These are phyloP conservation scores for Pedicia rivosa DNA, from an alignment of 2,888 invertebrate genomes.

Conservation along the genomic window DNA sequence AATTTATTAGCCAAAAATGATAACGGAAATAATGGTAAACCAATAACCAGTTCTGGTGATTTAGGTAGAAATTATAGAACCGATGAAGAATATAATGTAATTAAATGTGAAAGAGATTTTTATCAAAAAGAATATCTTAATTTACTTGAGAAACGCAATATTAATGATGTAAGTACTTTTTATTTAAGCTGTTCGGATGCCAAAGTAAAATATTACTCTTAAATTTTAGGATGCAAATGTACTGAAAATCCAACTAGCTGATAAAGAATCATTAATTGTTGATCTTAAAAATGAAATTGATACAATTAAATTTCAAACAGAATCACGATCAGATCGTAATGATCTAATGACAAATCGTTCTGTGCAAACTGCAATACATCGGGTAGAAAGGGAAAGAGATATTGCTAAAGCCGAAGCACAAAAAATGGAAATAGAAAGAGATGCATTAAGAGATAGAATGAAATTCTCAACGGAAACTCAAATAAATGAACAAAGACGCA, in stretches of 20 bases:
- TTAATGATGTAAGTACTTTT: not conserved
- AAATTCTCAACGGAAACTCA: conserved; percentile 35
- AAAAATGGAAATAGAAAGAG: conserved; percentile 41
- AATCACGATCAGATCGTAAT: not conserved
- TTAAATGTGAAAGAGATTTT: conserved; percentile 27
- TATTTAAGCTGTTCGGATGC: not conserved
- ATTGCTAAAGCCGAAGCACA: conserved; percentile 35
- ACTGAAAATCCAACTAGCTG: conserved; percentile 4
- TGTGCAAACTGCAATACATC: conserved; percentile 25
- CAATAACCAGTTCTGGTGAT: conserved; percentile 8
- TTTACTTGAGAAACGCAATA: conserved; percentile 10
- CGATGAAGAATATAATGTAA: too few species aligned
- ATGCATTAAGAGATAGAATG: conserved; percentile 38
- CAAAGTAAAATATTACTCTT: not conserved
- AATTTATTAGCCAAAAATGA: conserved; percentile 13
- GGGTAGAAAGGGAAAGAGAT: conserved; percentile 36
- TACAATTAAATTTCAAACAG: conserved; percentile 2
- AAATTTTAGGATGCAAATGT: conserved; percentile 5
- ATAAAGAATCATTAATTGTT: conserved; percentile 5
- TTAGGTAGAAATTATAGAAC: not conserved
- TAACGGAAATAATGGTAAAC: conserved; percentile 20
- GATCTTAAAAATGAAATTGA: conserved; percentile 3
- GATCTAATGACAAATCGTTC: conserved; percentile 1
- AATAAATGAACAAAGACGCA: conserved; percentile 31
- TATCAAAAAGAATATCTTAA: conserved; percentile 29